Evolutionary conservation across 2,113 vertebrate species (phyloP), one percentile per base, ranked within the genome.

Genomic region (Thunnus thynnus): DNA sequence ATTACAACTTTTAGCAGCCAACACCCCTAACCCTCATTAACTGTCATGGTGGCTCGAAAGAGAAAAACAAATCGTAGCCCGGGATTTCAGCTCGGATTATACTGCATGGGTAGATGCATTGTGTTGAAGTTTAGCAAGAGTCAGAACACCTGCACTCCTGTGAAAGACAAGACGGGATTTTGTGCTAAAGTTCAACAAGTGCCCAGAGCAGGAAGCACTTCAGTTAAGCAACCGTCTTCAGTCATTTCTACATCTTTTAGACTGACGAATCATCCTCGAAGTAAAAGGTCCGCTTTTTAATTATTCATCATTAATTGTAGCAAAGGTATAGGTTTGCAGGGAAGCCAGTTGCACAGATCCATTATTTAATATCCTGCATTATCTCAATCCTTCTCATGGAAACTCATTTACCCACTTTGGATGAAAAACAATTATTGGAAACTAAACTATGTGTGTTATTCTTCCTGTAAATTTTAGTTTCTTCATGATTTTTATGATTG

Each of bases 1-100:
- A 94, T 92, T 92, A 89, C 86, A 87, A 89, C 80, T 92, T 90
- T 89, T 70, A 84, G 77, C 80, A 78, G 72, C 71, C 47, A 14
- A 55, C 74, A 41, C 72, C 72, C 73, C 66, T 61, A 67, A 74
- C 72, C 56, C 50, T 75, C 76, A 77, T 50, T 89, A 75, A 65
- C 77, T 87, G 84, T 86, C 86, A 71, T 10, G 5, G 17, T 46
- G 18, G 48, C 50, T 32, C 20, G 10, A 50, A 44, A 76, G n/a
- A 64, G 20, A 47, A 47, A 75, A 11, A 54, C 16, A 72, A 65
- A 71, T 64, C 48, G 52, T 22, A 47, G 6, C 56, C 5, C 12
- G 1, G 47, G 62, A 30, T 48, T n/a, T 72, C 46, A 32, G 30
- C 20, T 25, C 12, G 30, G 67, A 76, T 68, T 60, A 64, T 20